Base-by-base conservation (phyloP, 1,140 invertebrate genomes). In the Drosophila paulistorum region DNA sequence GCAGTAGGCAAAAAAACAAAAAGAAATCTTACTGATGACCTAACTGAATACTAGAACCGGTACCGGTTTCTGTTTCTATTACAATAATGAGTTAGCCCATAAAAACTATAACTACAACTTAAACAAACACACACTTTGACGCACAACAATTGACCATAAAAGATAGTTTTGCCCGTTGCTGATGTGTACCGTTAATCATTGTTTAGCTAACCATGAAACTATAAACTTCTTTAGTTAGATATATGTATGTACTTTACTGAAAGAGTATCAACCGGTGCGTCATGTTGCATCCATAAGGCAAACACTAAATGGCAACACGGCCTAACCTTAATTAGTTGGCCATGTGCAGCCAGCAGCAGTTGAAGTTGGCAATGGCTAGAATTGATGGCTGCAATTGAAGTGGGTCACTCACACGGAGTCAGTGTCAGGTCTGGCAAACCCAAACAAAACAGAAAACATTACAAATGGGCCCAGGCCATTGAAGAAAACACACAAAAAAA, bases 121-220 rank as follows among this genome's bases (percentile, higher is more conserved):
- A 51, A 14, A 60, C 42, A 42, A 23, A 26, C 37, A 58, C 61
- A 20, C 7, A 59, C 30, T 30, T 30, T 30, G 6, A 77, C 67
- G 7, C 45, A 48, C 45, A 48, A 48, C 45, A 70, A 74, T 76
- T 76, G 54, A 64, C 71, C 61, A 82, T 71, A 76, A 78, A 74
- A 76, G 64, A 69, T 33, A 20, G 67, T 45, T 67, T 64, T 74
- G 67, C 70, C 54, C 37, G 45, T 2, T 26, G 33, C 33, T 35
- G 7, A 9, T 14, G 57, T 14, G 57, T 82, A 82, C 82, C 82
- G 82, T 86, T 86, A 86, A 86, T 87, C 63, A 82, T 62, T 61
- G 61, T 48, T 63, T 45, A 80, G 60, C 77, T 64, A 7, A 42
- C 63, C 81, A 63, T 77, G 71, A 48, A 69, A 14, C 41, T 30